phyloP scores from a whole-genome alignment of 1,140 invertebrate genomes.

The Ptiloglossa arizonensis region DNA sequence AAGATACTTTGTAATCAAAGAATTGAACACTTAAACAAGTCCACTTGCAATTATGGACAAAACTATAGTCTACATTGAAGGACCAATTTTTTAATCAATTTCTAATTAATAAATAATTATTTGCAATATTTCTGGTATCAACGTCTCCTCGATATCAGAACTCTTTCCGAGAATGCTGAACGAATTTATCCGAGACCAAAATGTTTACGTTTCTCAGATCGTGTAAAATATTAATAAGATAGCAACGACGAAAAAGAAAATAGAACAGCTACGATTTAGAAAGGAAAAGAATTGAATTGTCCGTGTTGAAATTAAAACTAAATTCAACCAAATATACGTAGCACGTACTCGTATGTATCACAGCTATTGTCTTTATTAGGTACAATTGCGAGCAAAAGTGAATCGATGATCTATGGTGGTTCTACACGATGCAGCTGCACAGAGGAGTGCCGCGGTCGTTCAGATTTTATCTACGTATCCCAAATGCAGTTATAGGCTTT shows the following conservation, averaged over 20 bases:
- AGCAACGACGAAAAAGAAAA: neutral
- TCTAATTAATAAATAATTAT: no score
- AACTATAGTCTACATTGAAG: neutral
- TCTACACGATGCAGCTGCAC: slow-evolving; percentile 16
- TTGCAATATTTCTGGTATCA: no score
- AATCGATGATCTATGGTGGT: slow-evolving; percentile 22
- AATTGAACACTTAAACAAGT: no score
- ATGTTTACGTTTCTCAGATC: slow-evolving; percentile 1
- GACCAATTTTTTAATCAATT: no score
- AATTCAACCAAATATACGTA: no score
- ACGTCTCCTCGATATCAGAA: no score
- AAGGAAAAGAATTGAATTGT: no score
- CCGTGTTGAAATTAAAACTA: no score
- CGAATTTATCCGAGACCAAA: neutral
- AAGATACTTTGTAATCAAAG: no score
- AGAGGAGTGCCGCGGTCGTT: neutral
- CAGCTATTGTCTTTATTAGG: neutral
- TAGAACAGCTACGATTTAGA: no score
- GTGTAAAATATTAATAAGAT: neutral
- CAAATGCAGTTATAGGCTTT: slow-evolving; percentile 38
- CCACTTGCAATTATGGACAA: no score
- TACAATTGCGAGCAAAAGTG: neutral
- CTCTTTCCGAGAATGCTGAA: neutral
- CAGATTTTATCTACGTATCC: slow-evolving; percentile 48
- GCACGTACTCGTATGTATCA: no score